Base-by-base conservation (phyloP, 1,140 invertebrate genomes). In the Drosophila repleta region DNA sequence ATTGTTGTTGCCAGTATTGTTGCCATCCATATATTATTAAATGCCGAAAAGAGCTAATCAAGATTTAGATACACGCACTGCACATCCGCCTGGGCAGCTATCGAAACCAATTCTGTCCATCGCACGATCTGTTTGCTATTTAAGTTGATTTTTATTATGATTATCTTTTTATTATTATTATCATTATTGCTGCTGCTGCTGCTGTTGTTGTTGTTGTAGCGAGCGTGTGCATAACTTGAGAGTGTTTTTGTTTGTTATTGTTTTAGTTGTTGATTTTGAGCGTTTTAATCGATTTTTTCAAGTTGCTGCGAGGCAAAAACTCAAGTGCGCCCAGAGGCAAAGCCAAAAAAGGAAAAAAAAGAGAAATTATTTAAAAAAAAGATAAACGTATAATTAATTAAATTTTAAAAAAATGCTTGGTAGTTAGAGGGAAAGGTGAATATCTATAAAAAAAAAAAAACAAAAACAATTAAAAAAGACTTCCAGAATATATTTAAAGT, bases 121-220 rank as follows among this genome's bases (percentile, higher is more conserved):
- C 60, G 55, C 61, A 71, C 68, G 68, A 71, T 71, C 68, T 65
- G 43, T 71, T 71, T 71, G 53, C 68, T 51, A 70, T 69, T 55
- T 10, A 63, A 63, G 29, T 45, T 41, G 52, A 57, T 70, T 70
- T 61, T 63, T 56, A 29, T 35, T 69, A 53, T 55, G 62, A 52
- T 53, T 35, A n/a, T 18, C 32, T 35, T 35, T 70, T 39, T 26
- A 11, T 18, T 32, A 8, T 52, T 26, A 1, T 51, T 15, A 6
- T 37, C 46, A 6, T 46, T 48, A 4, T 21, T 64, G 49, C 10
- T 57, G 52, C n/a, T 41, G 58, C n/a, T n/a, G n/a, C n/a, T n/a
- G n/a, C n/a, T 58, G 13, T 46, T 48, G 7, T 21, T 64, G 49
- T n/a, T 57, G 52, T 18, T 41, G 58, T 17, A 10, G 51, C 13